Evolutionary conservation across 2,113 vertebrate genomes (phyloP).

Genomic region (Tinamus guttatus): DNA sequence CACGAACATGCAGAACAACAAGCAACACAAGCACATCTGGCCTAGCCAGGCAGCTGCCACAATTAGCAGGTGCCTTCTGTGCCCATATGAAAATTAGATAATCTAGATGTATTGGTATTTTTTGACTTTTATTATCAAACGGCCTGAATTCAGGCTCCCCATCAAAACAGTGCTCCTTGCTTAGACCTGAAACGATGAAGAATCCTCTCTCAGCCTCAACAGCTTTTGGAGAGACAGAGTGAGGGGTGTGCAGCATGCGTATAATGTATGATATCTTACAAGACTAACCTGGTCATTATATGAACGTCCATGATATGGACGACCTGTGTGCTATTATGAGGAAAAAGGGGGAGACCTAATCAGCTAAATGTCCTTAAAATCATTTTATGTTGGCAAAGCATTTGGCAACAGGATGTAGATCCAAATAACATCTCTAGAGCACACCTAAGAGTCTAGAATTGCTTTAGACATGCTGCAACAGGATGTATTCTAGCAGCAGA

Average conservation of each 20-base stretch:
- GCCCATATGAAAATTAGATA: fast-evolving
- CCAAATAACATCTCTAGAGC: background rate
- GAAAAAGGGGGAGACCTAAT: background rate
- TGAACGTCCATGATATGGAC: too few species aligned
- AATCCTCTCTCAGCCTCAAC: background rate
- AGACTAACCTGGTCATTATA: background rate
- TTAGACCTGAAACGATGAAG: background rate
- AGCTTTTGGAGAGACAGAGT: background rate
- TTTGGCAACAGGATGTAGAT: background rate
- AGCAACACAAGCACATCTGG: background rate
- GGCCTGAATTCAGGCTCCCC: background rate
- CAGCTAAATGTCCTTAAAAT: background rate
- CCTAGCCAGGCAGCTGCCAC: background rate
- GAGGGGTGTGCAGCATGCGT: fast-evolving
- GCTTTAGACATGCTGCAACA: background rate
- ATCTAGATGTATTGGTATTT: background rate
- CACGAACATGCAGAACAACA: background rate
- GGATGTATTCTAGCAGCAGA: background rate
- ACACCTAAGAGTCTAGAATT: background rate
- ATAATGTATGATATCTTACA: background rate
- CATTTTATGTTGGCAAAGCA: background rate
- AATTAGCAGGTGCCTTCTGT: background rate
- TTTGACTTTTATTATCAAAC: background rate
- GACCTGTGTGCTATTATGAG: background rate
- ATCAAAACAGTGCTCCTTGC: background rate